A percentile compares a stretch with the other conserved stretches of the same genome.
These are phyloP conservation scores for Eleutherodactylus coqui DNA, from an alignment of 2,797 vertebrate species.

Conservation along the genomic window DNA sequence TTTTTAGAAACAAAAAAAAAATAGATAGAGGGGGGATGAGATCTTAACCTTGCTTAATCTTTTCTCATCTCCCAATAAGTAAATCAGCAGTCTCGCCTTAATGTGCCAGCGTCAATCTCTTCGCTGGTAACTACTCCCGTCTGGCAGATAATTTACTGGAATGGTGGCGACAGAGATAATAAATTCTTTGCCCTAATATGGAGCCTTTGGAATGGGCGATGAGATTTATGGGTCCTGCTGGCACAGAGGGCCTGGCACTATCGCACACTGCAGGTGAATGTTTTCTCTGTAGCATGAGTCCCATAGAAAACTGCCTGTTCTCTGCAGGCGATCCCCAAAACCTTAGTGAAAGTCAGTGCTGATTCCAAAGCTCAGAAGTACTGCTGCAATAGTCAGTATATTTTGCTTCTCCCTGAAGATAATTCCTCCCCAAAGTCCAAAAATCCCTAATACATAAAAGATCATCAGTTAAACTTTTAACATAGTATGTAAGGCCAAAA, in stretches of 20 bases:
- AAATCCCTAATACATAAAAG: too few relatives aligned
- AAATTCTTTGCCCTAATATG: slow-evolving; percentile 31
- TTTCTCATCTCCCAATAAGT: not conserved
- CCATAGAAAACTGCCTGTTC: too few relatives aligned
- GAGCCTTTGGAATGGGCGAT: not conserved
- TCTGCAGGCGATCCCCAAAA: not conserved
- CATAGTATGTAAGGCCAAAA: too few relatives aligned
- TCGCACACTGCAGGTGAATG: slow-evolving; percentile 8
- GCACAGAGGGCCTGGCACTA: not conserved
- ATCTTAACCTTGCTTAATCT: not conserved
- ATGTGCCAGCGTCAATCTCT: not conserved
- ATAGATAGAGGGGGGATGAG: not conserved
- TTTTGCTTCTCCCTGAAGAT: too few relatives aligned
- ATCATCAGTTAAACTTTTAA: too few relatives aligned
- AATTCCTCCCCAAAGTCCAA: too few relatives aligned
- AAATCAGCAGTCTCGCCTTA: not conserved
- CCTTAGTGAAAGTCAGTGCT: too few relatives aligned
- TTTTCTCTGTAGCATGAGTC: too few relatives aligned
- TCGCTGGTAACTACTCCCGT: not conserved
- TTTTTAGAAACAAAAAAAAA: too few relatives aligned
- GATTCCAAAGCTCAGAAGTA: too few relatives aligned
- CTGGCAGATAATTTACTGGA: not conserved
- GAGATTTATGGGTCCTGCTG: slow-evolving; percentile 20
- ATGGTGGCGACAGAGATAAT: not conserved
- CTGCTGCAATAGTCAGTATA: too few relatives aligned